Evolutionary conservation across 2,113 vertebrate genomes (phyloP), one percentile per base, ranked within the genome.

Genomic region (Protobothrops mucrosquamatus): DNA sequence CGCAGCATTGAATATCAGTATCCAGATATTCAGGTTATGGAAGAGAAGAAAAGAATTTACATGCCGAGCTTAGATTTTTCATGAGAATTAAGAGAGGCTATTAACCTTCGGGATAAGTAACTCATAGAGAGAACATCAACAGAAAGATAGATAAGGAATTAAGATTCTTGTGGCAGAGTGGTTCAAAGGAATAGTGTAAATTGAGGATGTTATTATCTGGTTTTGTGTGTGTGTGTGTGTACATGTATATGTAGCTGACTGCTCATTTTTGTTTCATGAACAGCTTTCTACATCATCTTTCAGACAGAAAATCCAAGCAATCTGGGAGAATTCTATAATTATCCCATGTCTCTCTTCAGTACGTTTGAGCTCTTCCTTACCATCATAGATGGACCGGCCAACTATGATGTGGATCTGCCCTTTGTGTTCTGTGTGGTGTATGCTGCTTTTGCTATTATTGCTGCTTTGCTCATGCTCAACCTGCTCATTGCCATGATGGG

Each of bases 401-500:
- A 99, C 95, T 99, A 99, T 5, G 96, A 98, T 0, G 93, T 99
- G 94, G 89, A 95, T 5, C 97, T 98, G 57, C 98, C 98, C 0
- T 98, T 99, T 20, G 98, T 99, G 92, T 98, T 98, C 94, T 96
- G 98, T 0, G 95, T 99, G 29, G 95, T 99, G 56, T 99, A 99
- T 86, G 96, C 97, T 4, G 95, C 97, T 89, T 99, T 99, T 0
- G 98, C 98, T 57, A 97, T 99, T 95, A 97, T 99, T 4, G 98
- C 98, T 56, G 98, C 98, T 2, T 97, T 98, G 57, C 98, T 99
- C 2, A 98, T 99, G 96, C 97, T 99, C 69, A 99, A 99, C 92
- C 96, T 99, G 29, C 97, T 99, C 90, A 99, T 99, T 12, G 99
- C 99, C 96, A 99, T 99, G 98, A 99, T 99, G 99, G 98, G 98